phyloP scores from a whole-genome alignment of 2,113 vertebrate species.

The Tringa solitaria region DNA sequence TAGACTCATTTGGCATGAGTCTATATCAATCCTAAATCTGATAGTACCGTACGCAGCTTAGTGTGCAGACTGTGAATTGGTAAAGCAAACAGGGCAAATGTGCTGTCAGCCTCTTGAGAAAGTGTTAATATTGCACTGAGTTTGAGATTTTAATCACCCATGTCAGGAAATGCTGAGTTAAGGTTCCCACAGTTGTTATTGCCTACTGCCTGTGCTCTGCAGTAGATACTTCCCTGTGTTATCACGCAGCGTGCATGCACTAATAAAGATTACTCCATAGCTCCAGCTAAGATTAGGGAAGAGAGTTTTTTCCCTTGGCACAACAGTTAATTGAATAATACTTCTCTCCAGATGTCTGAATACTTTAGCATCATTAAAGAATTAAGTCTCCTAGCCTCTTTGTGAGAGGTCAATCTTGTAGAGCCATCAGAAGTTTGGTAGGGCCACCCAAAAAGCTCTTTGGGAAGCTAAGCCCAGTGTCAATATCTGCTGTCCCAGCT shows the following conservation, averaged over 20 bases:
- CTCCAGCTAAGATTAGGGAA: conserved; percentile 22
- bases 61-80: background rate
- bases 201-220: conserved; percentile 31
- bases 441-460: conserved; percentile 1
- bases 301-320: conserved; percentile 47
- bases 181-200: conserved; percentile 57
- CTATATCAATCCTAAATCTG: background rate
- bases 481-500: background rate
- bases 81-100: conserved; percentile 35
- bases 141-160: conserved; percentile 66
- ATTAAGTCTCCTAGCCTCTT: conserved; percentile 15
- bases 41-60: background rate
- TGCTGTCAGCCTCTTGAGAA: conserved; percentile 61
- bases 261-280: background rate
- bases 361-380: conserved; percentile 27
- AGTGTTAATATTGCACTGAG: conserved; percentile 57
- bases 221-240: conserved; percentile 27
- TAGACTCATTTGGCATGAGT: background rate
- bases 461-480: background rate
- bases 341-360: conserved; percentile 43
- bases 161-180: conserved; percentile 69
- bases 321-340: conserved; percentile 41
- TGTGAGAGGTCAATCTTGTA: background rate
- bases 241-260: background rate
- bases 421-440: background rate